These are phyloP conservation scores for Rugalucina vietnamica DNA, from an alignment of 2,888 invertebrate genomes.

Conservation along the genomic window DNA sequence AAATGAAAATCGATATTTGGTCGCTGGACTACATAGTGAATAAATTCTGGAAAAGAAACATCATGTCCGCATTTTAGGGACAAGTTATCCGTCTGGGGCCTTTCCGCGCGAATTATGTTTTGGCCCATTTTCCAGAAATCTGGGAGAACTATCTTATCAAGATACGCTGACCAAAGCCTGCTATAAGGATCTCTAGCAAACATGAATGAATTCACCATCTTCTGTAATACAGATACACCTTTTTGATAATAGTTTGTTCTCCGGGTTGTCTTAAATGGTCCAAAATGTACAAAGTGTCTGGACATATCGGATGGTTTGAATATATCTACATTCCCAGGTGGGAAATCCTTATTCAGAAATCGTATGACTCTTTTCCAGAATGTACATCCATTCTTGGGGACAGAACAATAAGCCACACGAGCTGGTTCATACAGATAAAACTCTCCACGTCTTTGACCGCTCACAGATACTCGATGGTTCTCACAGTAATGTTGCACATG, in stretches of 20 bases:
- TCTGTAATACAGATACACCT: background rate
- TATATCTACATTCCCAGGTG: background rate
- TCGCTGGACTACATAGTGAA: constrained; percentile 36
- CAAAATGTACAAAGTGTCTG: constrained; percentile 45
- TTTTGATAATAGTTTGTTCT: background rate
- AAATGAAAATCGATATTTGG: constrained; percentile 53
- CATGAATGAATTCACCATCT: constrained; percentile 54
- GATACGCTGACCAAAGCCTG: constrained; percentile 65
- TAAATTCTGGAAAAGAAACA: constrained; percentile 63
- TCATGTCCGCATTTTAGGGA: constrained; percentile 42
- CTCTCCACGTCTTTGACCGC: background rate
- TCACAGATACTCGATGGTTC: background rate
- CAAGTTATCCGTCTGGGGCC: background rate
- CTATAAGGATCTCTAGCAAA: constrained; percentile 63
- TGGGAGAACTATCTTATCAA: constrained; percentile 66
- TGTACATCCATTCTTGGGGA: background rate
- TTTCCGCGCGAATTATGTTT: constrained; percentile 16
- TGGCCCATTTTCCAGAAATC: constrained; percentile 61
- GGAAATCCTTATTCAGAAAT: background rate
- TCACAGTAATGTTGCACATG: too few species aligned
- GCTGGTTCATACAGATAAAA: background rate
- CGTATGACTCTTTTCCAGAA: background rate
- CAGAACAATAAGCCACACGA: background rate
- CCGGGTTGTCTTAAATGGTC: constrained; percentile 11
- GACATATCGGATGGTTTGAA: constrained; percentile 52